Percentiles rank a stretch among this genome's conserved stretches.
Evolutionary conservation across 2,797 vertebrate species (phyloP).

Genomic region (Pseudotriccus pelzelni): DNA sequence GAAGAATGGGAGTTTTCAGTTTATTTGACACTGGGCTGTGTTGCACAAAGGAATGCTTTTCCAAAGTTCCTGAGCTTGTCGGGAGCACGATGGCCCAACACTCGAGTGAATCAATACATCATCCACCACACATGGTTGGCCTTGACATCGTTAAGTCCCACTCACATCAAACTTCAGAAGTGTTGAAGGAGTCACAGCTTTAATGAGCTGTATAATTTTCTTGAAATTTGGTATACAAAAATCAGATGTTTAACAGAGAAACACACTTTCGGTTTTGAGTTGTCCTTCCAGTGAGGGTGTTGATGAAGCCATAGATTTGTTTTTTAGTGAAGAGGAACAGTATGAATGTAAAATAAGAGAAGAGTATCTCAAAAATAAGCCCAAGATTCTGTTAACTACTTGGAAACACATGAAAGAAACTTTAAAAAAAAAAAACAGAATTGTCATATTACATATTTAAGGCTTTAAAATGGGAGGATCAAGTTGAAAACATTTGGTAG

Average conservation of each 20-base stretch:
- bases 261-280: background rate
- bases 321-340: background rate
- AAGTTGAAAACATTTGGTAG: background rate
- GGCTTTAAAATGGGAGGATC: background rate
- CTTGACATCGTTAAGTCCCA: background rate
- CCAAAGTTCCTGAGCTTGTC: background rate
- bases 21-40: background rate
- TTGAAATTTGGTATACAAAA: background rate
- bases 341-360: background rate
- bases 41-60: background rate
- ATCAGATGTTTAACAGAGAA: background rate
- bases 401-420: conserved; percentile 26
- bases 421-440: background rate
- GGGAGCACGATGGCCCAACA: background rate
- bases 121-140: background rate
- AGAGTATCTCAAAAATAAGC: background rate
- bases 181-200: background rate
- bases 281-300: background rate
- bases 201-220: background rate
- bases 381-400: background rate
- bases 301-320: background rate
- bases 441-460: background rate
- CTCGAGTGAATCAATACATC: background rate
- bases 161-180: background rate
- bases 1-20: background rate